These are phyloP conservation scores for Coenonympha glycerion DNA, from an alignment of 2,888 invertebrate genomes.

Conservation along the genomic window DNA sequence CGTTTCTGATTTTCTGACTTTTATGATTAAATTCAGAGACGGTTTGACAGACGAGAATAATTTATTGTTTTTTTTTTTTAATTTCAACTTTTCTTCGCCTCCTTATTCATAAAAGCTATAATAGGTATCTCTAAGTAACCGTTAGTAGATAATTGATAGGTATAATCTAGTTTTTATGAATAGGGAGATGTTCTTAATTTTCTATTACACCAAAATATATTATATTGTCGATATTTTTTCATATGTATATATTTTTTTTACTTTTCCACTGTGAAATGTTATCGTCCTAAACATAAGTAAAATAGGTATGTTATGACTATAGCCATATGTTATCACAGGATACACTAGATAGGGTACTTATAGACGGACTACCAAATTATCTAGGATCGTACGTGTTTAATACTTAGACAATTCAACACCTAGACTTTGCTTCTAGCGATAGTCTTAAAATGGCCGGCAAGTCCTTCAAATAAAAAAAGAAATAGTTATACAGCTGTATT, in stretches of 20 bases:
- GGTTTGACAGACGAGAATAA: neutral
- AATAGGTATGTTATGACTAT: constrained; percentile 16
- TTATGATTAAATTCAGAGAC: too few relatives aligned
- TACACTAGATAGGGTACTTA: constrained; percentile 15
- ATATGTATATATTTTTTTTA: neutral
- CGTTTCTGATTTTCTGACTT: too few relatives aligned
- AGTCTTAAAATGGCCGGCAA: neutral
- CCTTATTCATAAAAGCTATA: neutral
- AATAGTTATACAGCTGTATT: neutral
- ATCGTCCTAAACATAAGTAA: neutral
- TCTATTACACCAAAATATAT: neutral
- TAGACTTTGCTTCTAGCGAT: constrained; percentile 22
- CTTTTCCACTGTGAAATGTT: neutral
- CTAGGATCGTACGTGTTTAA: constrained; percentile 17
- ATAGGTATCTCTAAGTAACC: neutral
- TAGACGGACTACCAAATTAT: constrained; percentile 21
- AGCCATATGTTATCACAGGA: constrained; percentile 15
- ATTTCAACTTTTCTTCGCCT: neutral
- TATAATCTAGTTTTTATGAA: neutral
- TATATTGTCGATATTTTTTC: neutral
- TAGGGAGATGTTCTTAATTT: neutral
- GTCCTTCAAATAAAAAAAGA: neutral
- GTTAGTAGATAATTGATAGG: neutral
- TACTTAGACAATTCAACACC: constrained; percentile 15
- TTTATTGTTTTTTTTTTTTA: neutral